phyloP scores from a whole-genome alignment of 1,140 invertebrate genomes.

The Halotydeus destructor region DNA sequence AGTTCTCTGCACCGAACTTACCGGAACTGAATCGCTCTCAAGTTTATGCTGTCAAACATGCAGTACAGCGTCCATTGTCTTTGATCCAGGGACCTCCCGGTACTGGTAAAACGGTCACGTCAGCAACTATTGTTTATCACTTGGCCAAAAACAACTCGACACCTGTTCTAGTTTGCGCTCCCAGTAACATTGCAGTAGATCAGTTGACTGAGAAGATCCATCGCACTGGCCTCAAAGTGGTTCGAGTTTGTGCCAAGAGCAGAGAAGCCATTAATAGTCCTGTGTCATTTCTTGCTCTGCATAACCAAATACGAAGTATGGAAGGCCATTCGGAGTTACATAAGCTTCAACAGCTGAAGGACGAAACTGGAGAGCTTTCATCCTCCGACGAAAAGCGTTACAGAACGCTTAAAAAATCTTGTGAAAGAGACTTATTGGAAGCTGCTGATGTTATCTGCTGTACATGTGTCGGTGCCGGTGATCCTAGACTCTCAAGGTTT shows the following conservation, averaged over 20 bases:
- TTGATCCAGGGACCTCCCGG: slow-evolving; percentile 80
- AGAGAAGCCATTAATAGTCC: slow-evolving; percentile 94
- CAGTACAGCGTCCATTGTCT: slow-evolving; percentile 82
- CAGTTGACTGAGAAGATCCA: slow-evolving; percentile 98
- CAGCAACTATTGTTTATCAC: slow-evolving; percentile 96
- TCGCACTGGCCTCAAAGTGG: slow-evolving; percentile 82
- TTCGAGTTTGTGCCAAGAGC: slow-evolving; percentile 90
- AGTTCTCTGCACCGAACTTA: slow-evolving; percentile 87
- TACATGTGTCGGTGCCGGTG: slow-evolving; percentile 94
- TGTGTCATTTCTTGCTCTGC: slow-evolving; percentile 85
- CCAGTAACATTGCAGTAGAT: slow-evolving; percentile 97
- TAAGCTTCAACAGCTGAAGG: slow-evolving; percentile 88
- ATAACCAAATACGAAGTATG: slow-evolving; percentile 68
- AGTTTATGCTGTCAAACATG: slow-evolving; percentile 97
- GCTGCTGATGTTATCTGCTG: slow-evolving; percentile 97
- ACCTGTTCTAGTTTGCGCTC: slow-evolving; percentile 91
- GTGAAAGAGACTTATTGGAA: slow-evolving; percentile 68
- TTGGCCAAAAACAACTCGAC: slow-evolving; percentile 73
- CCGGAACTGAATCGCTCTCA: slow-evolving; percentile 70
- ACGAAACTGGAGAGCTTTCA: slow-evolving; percentile 87
- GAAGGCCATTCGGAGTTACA: slow-evolving; percentile 46
- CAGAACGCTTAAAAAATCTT: slow-evolving; percentile 64
- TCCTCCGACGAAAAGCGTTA: slow-evolving; percentile 77
- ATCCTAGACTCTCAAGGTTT: slow-evolving; percentile 66
- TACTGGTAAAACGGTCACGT: slow-evolving; percentile 97